These are phyloP conservation scores for Erebia aethiops DNA, from an alignment of 2,888 invertebrate species.

Conservation along the genomic window DNA sequence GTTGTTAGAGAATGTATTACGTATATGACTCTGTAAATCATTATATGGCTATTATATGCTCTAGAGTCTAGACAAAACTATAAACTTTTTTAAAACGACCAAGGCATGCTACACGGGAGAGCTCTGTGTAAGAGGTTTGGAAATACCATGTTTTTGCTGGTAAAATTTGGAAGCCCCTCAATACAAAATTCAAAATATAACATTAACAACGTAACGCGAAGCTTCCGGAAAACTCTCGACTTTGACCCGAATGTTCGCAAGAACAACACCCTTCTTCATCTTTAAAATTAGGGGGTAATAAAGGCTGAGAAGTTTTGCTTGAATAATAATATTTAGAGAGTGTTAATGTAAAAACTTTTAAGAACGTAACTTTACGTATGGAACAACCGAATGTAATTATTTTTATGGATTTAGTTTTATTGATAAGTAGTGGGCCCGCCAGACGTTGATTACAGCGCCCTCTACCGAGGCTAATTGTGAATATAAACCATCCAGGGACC, in stretches of 20 bases:
- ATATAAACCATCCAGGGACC: too few species aligned
- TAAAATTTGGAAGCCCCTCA: background rate
- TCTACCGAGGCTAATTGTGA: too few species aligned
- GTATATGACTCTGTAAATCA: too few species aligned
- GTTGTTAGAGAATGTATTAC: too few species aligned
- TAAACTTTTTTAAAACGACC: too few species aligned
- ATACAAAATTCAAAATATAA: slow-evolving; percentile 26
- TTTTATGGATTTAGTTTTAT: background rate
- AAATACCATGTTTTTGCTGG: too few species aligned
- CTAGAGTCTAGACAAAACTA: too few species aligned
- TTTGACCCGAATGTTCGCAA: slow-evolving; percentile 5
- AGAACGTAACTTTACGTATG: background rate
- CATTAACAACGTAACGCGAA: slow-evolving; percentile 13
- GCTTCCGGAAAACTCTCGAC: slow-evolving; percentile 13
- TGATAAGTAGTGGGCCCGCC: background rate
- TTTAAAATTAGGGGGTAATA: slow-evolving; percentile 15
- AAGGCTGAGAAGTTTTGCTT: slow-evolving; percentile 4
- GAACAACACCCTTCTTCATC: slow-evolving; percentile 9
- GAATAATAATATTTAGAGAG: background rate
- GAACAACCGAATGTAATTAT: too few species aligned
- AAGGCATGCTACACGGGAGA: too few species aligned
- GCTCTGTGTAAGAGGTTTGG: too few species aligned
- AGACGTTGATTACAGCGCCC: too few species aligned
- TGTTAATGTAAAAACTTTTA: background rate
- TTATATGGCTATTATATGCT: too few species aligned